A percentile compares a stretch with the other conserved stretches of the same genome.
These are phyloP conservation scores for Leptinotarsa peninsularis DNA, from an alignment of 2,888 invertebrate genomes.

Conservation along the genomic window DNA sequence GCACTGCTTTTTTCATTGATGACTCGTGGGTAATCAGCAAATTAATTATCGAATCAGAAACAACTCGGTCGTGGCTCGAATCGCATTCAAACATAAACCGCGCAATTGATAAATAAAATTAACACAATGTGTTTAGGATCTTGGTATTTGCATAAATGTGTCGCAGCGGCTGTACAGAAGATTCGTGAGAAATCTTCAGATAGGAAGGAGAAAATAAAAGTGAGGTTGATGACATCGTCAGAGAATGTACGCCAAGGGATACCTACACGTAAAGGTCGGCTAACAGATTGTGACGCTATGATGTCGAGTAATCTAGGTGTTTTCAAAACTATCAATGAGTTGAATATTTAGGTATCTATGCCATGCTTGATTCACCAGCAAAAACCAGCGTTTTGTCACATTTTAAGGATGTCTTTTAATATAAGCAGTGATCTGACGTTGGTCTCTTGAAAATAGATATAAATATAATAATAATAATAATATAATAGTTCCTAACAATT, in stretches of 20 bases:
- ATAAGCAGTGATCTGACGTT: too few species aligned
- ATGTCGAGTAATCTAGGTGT: too few species aligned
- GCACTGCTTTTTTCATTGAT: constrained; percentile 5
- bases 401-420: too few species aligned
- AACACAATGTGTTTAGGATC: constrained; percentile 15
- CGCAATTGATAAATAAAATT: constrained; percentile 15
- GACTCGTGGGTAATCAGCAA: not conserved
- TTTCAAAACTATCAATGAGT: not conserved
- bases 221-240: constrained; percentile 51
- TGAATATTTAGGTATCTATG: not conserved
- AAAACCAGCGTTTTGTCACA: too few species aligned
- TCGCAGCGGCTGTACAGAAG: constrained; percentile 48
- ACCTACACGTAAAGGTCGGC: constrained; percentile 35
- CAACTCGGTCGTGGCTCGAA: not conserved
- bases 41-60: constrained; percentile 5
- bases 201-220: constrained; percentile 53
- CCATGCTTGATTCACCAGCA: too few species aligned
- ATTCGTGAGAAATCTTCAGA: constrained; percentile 50
- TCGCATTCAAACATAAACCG: constrained; percentile 1
- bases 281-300: not conserved
- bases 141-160: constrained; percentile 36
- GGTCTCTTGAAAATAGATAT: too few species aligned
- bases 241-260: constrained; percentile 40
- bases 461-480: too few species aligned
- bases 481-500: too few species aligned